Evolutionary conservation across 2,113 vertebrate species (phyloP).

Genomic region (Cranoglanis bouderius): DNA sequence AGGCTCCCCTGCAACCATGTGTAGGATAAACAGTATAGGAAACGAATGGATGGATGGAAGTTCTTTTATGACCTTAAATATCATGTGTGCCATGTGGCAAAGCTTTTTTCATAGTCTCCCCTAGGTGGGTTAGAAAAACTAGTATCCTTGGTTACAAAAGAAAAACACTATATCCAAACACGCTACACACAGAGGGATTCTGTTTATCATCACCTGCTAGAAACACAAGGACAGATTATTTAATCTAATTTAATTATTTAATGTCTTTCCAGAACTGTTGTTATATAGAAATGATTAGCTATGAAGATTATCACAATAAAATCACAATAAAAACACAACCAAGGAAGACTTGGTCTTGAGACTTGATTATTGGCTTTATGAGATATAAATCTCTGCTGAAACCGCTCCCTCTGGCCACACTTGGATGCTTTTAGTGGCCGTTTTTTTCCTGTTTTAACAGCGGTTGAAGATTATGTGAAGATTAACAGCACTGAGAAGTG

Average conservation of each 20-base stretch:
- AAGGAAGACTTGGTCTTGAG: neutral
- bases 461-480: neutral
- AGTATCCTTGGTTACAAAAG: neutral
- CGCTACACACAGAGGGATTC: neutral
- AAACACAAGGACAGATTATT: neutral
- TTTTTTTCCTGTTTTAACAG: neutral
- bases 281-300: neutral
- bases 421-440: neutral
- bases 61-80: neutral
- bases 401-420: neutral
- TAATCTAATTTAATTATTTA: neutral
- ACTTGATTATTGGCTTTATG: neutral
- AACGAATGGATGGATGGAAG: neutral
- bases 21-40: no score
- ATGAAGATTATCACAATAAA: neutral
- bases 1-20: no score
- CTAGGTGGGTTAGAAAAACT: neutral
- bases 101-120: neutral
- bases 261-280: neutral
- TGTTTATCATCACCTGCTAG: neutral
- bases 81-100: no score
- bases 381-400: neutral
- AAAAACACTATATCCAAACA: neutral
- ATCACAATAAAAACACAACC: neutral
- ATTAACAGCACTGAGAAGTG: neutral